Conservation (phyloP, 1,140 invertebrate genomes). For the Trichomalopsis sarcophagae region DNA sequence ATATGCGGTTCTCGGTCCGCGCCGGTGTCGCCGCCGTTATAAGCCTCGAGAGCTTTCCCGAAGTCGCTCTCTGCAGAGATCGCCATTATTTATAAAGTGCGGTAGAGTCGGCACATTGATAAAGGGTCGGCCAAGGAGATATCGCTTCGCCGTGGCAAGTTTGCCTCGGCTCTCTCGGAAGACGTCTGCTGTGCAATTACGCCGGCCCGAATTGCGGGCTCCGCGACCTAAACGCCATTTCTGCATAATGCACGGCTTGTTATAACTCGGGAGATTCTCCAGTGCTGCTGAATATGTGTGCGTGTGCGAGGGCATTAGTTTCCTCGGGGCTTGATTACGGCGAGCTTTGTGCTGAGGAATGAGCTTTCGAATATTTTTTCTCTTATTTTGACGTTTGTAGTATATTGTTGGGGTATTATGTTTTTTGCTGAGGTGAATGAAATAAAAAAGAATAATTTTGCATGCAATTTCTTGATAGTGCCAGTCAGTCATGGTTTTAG, state of each 20-base stretch:
- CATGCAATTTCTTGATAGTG: too few species aligned
- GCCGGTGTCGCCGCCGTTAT: background rate
- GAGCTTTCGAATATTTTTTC: too few species aligned
- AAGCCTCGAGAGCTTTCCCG: background rate
- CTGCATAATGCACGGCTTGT: conserved; percentile 37
- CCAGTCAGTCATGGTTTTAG: too few species aligned
- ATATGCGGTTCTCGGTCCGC: conserved; percentile 50
- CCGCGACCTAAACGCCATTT: conserved; percentile 25
- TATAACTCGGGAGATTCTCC: conserved; percentile 3
- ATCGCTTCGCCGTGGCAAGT: conserved; percentile 40
- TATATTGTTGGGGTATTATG: too few species aligned
- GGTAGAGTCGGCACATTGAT: conserved; percentile 69
- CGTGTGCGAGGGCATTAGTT: background rate
- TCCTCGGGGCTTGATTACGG: background rate
- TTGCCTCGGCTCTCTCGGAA: background rate
- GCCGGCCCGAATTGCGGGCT: background rate
- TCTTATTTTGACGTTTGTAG: too few species aligned
- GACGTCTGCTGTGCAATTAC: conserved; percentile 11
- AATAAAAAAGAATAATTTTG: too few species aligned
- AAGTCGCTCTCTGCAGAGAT: conserved; percentile 55
- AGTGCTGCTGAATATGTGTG: background rate
- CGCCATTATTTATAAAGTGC: conserved; percentile 71
- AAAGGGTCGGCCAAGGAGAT: conserved; percentile 67
- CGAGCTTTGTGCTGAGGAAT: background rate
- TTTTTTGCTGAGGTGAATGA: too few species aligned